A percentile compares a stretch with the other conserved stretches of the same genome.
Evolutionary conservation across 2,888 invertebrate species (phyloP).

Genomic region (Macrophya alboannulata): DNA sequence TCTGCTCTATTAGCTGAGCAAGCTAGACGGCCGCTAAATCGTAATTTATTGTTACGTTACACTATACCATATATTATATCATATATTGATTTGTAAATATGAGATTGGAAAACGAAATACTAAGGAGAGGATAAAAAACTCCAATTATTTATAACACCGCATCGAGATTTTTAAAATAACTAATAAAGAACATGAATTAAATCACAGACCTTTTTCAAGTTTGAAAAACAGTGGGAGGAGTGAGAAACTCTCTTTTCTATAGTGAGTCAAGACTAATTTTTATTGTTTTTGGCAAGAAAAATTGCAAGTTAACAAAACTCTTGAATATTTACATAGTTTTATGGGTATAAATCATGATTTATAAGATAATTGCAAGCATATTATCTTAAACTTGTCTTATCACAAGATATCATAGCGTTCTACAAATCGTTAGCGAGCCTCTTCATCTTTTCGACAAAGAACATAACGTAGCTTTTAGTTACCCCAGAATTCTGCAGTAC

Average conservation of each 20-base stretch:
- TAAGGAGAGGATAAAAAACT: background rate
- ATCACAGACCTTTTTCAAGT: background rate
- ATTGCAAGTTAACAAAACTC: background rate
- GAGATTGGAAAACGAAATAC: background rate
- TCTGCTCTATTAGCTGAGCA: background rate
- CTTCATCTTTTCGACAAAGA: constrained; percentile 94
- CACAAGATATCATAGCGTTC: constrained; percentile 49
- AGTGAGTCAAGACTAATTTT: background rate
- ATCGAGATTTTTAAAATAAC: background rate
- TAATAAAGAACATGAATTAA: background rate
- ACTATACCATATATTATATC: background rate
- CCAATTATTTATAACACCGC: background rate
- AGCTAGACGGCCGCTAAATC: background rate
- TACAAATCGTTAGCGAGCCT: constrained; percentile 89
- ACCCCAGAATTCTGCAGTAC: constrained; percentile 96
- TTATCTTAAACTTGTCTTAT: background rate
- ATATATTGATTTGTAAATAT: constrained; percentile 25
- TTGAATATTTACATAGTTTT: constrained; percentile 29
- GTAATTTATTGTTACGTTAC: constrained; percentile 21
- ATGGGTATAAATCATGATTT: constrained; percentile 18
- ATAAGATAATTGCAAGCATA: background rate
- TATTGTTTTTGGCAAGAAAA: background rate
- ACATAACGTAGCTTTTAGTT: constrained; percentile 91
- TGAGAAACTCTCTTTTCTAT: background rate
- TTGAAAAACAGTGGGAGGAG: background rate